A percentile compares a stretch with the other conserved stretches of the same genome.
These are phyloP conservation scores for Alosa sapidissima DNA, from an alignment of 2,797 vertebrate genomes.

Conservation along the genomic window DNA sequence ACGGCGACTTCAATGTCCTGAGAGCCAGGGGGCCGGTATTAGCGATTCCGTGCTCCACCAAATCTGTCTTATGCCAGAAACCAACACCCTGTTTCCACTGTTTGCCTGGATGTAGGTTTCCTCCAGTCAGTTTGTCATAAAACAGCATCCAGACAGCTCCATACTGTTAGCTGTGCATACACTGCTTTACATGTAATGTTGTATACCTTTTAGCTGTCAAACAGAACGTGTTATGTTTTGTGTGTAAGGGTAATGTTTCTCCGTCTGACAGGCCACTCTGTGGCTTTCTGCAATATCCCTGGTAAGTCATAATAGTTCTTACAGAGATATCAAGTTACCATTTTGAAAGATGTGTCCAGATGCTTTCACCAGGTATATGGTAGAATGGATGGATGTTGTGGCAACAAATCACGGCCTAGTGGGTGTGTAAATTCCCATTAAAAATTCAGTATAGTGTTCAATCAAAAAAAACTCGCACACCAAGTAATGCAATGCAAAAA, in stretches of 20 bases:
- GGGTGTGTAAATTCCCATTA: too few species aligned
- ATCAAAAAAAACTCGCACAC: too few species aligned
- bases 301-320: neutral
- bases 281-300: neutral
- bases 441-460: too few species aligned
- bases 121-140: constrained; percentile 48
- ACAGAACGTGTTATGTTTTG: constrained; percentile 34
- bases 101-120: constrained; percentile 5
- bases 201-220: constrained; percentile 52
- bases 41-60: constrained; percentile 30
- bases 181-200: constrained; percentile 34
- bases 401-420: too few species aligned
- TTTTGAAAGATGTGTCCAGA: constrained; percentile 1
- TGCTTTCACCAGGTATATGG: neutral
- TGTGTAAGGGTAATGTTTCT: neutral
- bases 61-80: constrained; percentile 32
- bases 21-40: constrained; percentile 38
- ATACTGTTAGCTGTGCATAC: constrained; percentile 41
- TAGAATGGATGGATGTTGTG: too few species aligned
- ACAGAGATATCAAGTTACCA: neutral
- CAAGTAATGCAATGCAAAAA: too few species aligned
- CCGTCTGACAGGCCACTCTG: neutral
- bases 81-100: constrained; percentile 13
- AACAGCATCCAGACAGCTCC: constrained; percentile 40
- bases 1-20: constrained; percentile 49